phyloP scores from a whole-genome alignment of 2,888 invertebrate species.

The Amphipoea lucens region DNA sequence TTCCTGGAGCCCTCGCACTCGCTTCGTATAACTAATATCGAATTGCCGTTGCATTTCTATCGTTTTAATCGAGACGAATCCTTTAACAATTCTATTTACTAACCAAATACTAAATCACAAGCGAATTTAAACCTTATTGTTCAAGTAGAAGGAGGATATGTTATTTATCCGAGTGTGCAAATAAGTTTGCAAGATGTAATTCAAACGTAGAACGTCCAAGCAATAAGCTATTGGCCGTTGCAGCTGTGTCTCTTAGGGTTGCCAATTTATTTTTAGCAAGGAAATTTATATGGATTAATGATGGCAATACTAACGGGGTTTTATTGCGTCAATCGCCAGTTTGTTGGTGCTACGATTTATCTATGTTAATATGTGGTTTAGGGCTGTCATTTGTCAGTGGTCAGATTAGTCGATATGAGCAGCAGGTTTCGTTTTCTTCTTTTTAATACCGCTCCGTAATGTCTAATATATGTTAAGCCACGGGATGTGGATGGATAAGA shows the following conservation, averaged over 20 bases:
- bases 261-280: constrained; percentile 86
- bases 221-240: constrained; percentile 85
- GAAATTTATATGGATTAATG: constrained; percentile 85
- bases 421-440: constrained; percentile 26
- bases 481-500: constrained; percentile 12
- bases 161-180: constrained; percentile 49
- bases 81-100: constrained; percentile 35
- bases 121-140: constrained; percentile 49
- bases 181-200: constrained; percentile 76
- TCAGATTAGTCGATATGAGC: constrained; percentile 44
- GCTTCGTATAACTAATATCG: constrained; percentile 57
- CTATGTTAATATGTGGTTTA: constrained; percentile 65
- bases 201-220: constrained; percentile 82
- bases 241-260: constrained; percentile 87
- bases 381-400: constrained; percentile 62
- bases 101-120: constrained; percentile 27
- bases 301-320: constrained; percentile 76
- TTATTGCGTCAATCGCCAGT: constrained; percentile 80
- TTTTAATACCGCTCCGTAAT: constrained; percentile 33
- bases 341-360: constrained; percentile 65
- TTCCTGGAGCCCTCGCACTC: constrained; percentile 45
- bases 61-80: constrained; percentile 67
- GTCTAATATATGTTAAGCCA: constrained; percentile 34
- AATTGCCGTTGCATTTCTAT: constrained; percentile 66
- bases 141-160: background rate